These are phyloP conservation scores for Linepithema humile DNA, from an alignment of 1,140 invertebrate species.

Conservation along the genomic window DNA sequence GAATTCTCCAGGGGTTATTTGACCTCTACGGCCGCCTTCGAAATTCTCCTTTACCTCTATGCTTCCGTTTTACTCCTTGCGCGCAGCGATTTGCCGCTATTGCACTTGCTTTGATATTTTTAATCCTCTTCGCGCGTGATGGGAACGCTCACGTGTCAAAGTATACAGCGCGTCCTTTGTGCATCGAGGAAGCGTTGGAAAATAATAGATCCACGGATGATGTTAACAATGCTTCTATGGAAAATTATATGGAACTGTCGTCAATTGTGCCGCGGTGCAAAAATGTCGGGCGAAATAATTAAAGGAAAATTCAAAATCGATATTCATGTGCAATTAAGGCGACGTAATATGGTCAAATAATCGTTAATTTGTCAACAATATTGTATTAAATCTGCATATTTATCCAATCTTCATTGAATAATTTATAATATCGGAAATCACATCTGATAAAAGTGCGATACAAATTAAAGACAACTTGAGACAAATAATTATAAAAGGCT, in stretches of 20 bases:
- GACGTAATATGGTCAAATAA: neutral
- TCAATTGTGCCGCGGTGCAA: neutral
- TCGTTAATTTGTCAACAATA: neutral
- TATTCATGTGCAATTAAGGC: neutral
- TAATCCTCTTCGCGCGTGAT: constrained; percentile 1
- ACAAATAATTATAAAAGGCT: neutral
- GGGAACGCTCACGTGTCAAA: constrained; percentile 5
- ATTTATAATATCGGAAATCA: neutral
- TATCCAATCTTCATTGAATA: neutral
- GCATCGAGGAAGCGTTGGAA: neutral
- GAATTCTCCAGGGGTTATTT: constrained; percentile 40
- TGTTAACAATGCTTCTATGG: neutral
- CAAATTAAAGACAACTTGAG: neutral
- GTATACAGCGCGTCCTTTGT: neutral
- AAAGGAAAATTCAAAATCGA: neutral
- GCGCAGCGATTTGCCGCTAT: neutral
- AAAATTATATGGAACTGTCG: neutral
- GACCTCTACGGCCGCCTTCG: constrained; percentile 43
- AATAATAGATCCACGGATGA: neutral
- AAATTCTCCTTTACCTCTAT: constrained; percentile 18
- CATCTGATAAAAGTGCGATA: neutral
- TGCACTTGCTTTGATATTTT: constrained; percentile 37
- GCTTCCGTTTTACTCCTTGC: neutral
- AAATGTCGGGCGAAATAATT: neutral
- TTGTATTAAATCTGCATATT: neutral